A percentile compares a stretch with the other conserved stretches of the same genome.
Evolutionary conservation across 2,888 invertebrate species (phyloP).

Genomic region (Ephialtes manifestator): DNA sequence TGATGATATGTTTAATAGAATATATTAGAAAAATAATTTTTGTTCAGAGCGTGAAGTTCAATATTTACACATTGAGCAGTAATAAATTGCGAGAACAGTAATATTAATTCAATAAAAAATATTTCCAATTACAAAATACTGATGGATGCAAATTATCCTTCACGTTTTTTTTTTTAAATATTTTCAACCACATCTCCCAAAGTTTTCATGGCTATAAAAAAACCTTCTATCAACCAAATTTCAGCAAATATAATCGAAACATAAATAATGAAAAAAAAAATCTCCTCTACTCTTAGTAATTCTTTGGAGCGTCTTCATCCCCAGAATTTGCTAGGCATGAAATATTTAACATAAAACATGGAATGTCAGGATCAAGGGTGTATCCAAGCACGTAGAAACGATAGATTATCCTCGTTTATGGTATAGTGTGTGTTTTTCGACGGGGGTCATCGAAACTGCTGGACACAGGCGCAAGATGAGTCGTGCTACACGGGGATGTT

Average conservation of each 20-base stretch:
- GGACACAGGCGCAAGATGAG: conserved; percentile 38
- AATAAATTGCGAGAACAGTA: too few species aligned
- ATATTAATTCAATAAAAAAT: too few species aligned
- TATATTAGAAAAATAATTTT: too few species aligned
- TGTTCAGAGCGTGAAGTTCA: too few species aligned
- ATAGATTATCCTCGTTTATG: conserved; percentile 66
- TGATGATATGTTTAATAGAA: not conserved
- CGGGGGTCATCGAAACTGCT: conserved; percentile 69
- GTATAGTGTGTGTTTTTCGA: conserved; percentile 66
- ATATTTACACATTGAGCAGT: too few species aligned
- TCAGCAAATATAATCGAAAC: not conserved
- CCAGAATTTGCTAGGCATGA: conserved; percentile 3
- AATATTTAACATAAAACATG: conserved; percentile 51
- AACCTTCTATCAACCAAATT: not conserved
- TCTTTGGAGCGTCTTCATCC: not conserved
- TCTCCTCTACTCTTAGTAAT: not conserved
- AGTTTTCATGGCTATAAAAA: not conserved
- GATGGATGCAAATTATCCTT: too few species aligned
- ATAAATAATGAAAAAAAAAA: not conserved
- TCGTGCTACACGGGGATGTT: conserved; percentile 28
- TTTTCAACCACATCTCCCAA: too few species aligned
- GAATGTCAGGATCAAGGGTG: conserved; percentile 69
- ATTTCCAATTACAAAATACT: too few species aligned
- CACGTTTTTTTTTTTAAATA: too few species aligned
- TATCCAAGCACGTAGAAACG: conserved; percentile 69